Evolutionary conservation across 92 coral and sea anemone genomes (phyloP).

Genomic region (Bergia puertoricense): DNA sequence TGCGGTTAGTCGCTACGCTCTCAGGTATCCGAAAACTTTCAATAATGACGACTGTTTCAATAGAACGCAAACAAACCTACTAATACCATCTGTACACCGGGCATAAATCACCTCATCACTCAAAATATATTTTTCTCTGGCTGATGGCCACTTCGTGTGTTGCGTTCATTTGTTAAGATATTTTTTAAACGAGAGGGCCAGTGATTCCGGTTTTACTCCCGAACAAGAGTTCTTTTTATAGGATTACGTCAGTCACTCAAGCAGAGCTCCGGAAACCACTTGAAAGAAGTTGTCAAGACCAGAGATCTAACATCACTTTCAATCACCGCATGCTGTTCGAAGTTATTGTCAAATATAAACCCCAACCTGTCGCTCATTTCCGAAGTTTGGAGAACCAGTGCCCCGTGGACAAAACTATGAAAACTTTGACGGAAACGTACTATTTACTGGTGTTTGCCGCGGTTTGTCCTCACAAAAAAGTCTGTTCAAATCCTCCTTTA

Average conservation of each 20-base stretch:
- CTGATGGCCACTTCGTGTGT: not conserved
- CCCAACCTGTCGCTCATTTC: not conserved
- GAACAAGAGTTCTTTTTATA: constrained; percentile 19
- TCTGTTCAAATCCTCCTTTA: not conserved
- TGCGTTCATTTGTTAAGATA: not conserved
- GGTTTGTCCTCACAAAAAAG: not conserved
- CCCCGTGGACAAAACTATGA: not conserved
- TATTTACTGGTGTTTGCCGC: not conserved
- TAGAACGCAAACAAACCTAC: constrained; percentile 65
- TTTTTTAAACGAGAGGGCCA: constrained; percentile 1
- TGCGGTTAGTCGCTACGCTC: constrained; percentile 40
- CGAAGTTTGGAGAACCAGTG: not conserved
- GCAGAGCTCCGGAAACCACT: constrained; percentile 27
- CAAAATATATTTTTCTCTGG: not conserved
- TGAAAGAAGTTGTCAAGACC: constrained; percentile 33
- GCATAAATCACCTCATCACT: constrained; percentile 10
- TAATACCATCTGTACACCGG: constrained; percentile 24
- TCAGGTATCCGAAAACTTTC: constrained; percentile 65
- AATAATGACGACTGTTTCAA: constrained; percentile 68
- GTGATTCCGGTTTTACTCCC: not conserved
- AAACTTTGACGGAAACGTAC: not conserved
- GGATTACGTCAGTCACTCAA: constrained; percentile 32
- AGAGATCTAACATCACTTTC: constrained; percentile 3
- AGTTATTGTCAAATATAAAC: not conserved
- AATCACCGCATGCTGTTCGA: constrained; percentile 4